Evolutionary conservation across 92 coral and sea anemone genomes (phyloP).

Genomic region (Bergia puertoricense): DNA sequence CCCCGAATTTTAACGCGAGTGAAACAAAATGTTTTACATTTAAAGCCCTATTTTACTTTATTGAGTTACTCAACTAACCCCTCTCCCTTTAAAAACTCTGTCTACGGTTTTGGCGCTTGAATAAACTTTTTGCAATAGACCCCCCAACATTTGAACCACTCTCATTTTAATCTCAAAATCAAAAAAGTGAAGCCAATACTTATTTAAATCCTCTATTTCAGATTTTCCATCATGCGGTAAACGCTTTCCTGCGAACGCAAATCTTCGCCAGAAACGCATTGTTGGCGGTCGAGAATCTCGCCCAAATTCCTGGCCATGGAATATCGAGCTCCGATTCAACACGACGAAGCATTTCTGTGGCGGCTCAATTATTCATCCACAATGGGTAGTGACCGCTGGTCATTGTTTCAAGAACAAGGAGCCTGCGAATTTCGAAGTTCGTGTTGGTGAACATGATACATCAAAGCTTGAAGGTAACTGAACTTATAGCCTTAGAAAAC

Average conservation of each 20-base stretch:
- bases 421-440: conserved; percentile 61
- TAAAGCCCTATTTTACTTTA: too few species aligned
- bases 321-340: conserved; percentile 80
- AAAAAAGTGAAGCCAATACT: too few species aligned
- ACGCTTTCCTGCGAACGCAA: conserved; percentile 54
- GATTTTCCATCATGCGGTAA: conserved; percentile 78
- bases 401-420: conserved; percentile 71
- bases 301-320: conserved; percentile 99
- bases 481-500: neutral
- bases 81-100: neutral
- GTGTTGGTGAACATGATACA: conserved; percentile 80
- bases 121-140: too few species aligned
- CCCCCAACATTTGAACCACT: neutral
- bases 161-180: neutral
- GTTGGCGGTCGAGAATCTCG: conserved; percentile 92
- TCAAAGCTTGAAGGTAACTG: conserved; percentile 63
- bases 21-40: too few species aligned
- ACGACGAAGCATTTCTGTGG: conserved; percentile 79
- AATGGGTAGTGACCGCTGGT: conserved; percentile 85
- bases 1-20: too few species aligned
- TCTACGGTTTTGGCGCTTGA: neutral
- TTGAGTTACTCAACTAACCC: too few species aligned
- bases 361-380: conserved; percentile 79
- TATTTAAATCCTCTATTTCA: neutral
- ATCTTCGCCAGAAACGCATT: conserved; percentile 67